Percentiles rank a stretch among this genome's conserved stretches.
phyloP scores from a whole-genome alignment of 1,140 invertebrate genomes.

The Leguminivora glycinivorella region DNA sequence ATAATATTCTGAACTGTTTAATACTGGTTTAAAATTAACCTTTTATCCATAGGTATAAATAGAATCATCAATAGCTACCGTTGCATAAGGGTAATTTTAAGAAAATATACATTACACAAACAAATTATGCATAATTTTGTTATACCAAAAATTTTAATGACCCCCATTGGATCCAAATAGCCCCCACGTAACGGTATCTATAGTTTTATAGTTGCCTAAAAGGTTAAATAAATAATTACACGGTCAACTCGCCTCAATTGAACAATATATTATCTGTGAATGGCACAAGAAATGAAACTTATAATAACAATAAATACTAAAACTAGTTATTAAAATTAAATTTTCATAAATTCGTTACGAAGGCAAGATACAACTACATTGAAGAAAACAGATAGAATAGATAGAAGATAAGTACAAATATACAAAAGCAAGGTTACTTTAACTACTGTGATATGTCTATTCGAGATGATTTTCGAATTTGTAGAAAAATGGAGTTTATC shows the following conservation, averaged over 20 bases:
- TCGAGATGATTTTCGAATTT: slow-evolving; percentile 17
- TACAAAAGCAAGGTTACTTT: slow-evolving; percentile 12
- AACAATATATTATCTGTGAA: slow-evolving; percentile 27
- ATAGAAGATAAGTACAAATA: slow-evolving; percentile 32
- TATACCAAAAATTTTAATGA: neutral
- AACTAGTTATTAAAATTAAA: slow-evolving; percentile 38
- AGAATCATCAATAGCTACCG: neutral
- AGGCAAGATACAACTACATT: slow-evolving; percentile 40
- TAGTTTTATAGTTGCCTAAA: slow-evolving; percentile 10
- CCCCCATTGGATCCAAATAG: neutral
- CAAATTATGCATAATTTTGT: too few species aligned
- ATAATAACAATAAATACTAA: slow-evolving; percentile 43
- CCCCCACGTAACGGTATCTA: neutral
- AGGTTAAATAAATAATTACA: neutral
- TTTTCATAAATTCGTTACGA: slow-evolving; percentile 49
- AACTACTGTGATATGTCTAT: slow-evolving; percentile 32
- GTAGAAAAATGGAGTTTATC: neutral
- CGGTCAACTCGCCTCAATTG: neutral
- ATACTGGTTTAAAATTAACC: slow-evolving; percentile 8
- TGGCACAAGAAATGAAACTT: slow-evolving; percentile 39
- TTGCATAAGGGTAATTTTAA: neutral
- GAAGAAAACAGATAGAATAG: slow-evolving; percentile 32
- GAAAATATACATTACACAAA: too few species aligned
- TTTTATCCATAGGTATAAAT: neutral
- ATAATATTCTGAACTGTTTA: neutral